phyloP scores from a whole-genome alignment of 1,140 invertebrate genomes.

The Brachionus plicatilis region DNA sequence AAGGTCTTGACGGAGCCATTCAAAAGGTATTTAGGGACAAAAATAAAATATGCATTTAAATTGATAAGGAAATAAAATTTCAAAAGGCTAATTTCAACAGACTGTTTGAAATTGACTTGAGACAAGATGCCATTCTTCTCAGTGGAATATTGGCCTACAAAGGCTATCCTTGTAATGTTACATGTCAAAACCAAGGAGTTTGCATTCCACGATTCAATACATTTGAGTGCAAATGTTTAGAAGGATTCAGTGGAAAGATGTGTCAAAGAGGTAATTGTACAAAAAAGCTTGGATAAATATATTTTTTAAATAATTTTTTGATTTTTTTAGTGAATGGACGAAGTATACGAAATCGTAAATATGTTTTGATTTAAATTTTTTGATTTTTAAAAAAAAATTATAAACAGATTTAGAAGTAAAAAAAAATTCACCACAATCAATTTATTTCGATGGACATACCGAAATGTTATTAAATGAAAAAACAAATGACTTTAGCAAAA shows the following conservation, averaged over 20 bases:
- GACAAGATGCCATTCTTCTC: neutral
- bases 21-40: neutral
- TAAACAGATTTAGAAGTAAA: neutral
- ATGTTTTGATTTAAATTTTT: neutral
- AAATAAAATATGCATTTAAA: neutral
- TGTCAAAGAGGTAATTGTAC: neutral
- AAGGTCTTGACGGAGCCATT: constrained; percentile 10
- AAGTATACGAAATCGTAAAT: neutral
- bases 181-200: neutral
- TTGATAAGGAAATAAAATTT: neutral
- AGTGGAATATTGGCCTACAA: neutral
- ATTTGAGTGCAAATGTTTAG: constrained; percentile 11
- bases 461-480: neutral
- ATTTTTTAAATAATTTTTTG: neutral
- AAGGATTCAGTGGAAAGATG: neutral
- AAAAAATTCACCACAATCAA: neutral
- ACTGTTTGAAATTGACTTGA: neutral
- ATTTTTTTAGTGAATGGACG: neutral
- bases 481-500: neutral
- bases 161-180: constrained; percentile 28
- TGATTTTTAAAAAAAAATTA: neutral
- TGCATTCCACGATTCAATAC: constrained; percentile 1
- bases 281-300: neutral
- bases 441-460: constrained; percentile 11
- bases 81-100: neutral